Evolutionary conservation across 2,113 vertebrate species (phyloP), one percentile per base, ranked within the genome.

Genomic region (Vulpes vulpes): DNA sequence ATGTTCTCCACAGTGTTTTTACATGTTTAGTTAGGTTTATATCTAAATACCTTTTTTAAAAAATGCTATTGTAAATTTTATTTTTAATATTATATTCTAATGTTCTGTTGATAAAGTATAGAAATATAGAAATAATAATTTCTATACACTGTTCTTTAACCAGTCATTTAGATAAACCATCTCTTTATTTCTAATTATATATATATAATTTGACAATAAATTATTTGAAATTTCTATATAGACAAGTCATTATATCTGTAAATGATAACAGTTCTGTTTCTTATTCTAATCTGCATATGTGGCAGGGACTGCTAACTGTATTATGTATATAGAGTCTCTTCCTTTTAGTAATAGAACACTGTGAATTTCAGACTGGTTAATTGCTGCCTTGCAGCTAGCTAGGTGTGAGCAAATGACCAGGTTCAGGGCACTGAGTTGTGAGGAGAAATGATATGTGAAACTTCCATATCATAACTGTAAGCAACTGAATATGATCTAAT

Each of bases 91-190:
- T 79, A 27, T 53, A 86, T 79, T 38, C 80, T 53, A 62, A 71
- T 35, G 11, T 93, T 91, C 79, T 78, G 6, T 90, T 84, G 22
- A 57, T 67, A 85, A 62, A n/a, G 71, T 60, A 71, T 43, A 74
- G n/a, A 95, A 92, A 92, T 67, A 4, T 27, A 81, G n/a, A 95
- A 92, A 92, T 67, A 93, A 82, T 81, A 83, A 92, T 76, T 69
- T 94, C 35, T 74, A 49, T 22, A 15, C 51, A 73, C 12, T 95
- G 30, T 62, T 95, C 49, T 57, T 89, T 79, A 60, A 35, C 30
- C 25, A 69, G 60, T 80, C 88, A 81, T 59, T 84, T 69, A 81
- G 32, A 90, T 80, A 96, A 94, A 78, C 8, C 8, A 1, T 96
- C 23, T 92, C 57, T 78, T 93, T 97, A 67, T 67, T 91, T 84